Evolutionary conservation across 2,113 vertebrate species (phyloP).

Genomic region (Ivindomyrus marchei): DNA sequence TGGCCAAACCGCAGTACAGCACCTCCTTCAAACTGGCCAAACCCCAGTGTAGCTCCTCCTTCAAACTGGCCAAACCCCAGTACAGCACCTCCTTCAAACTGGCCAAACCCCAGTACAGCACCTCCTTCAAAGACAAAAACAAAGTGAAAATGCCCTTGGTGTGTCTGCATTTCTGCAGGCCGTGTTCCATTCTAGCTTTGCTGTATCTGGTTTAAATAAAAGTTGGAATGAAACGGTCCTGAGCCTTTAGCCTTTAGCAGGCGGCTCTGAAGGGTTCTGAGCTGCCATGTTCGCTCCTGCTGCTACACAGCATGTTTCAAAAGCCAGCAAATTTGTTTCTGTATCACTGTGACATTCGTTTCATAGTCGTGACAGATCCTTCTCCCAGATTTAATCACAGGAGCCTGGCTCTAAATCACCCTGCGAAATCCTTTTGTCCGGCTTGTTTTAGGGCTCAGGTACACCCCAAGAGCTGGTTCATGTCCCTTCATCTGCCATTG

Average conservation of each 20-base stretch:
- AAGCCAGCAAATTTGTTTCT: slow-evolving; percentile 10
- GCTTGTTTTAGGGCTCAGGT: not conserved
- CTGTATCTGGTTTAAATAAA: not conserved
- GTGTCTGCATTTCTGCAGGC: not conserved
- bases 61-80: not conserved
- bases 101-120: not conserved
- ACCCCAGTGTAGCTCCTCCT: not conserved
- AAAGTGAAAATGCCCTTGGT: not conserved
- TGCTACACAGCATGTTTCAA: not conserved
- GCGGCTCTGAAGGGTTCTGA: not conserved
- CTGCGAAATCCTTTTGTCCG: not conserved
- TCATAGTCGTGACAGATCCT: not conserved
- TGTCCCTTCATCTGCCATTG: not conserved
- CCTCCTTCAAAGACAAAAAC: not conserved
- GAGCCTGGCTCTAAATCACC: not conserved
- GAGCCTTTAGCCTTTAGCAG: not conserved
- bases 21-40: not conserved
- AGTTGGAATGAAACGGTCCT: not conserved
- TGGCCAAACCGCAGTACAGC: not conserved
- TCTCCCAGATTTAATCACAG: not conserved
- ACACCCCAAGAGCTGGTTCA: not conserved
- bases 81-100: not conserved
- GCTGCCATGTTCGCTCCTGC: not conserved
- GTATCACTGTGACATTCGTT: not conserved
- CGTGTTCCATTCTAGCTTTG: not conserved